These are phyloP conservation scores for Hyperoplus immaculatus DNA, from an alignment of 2,797 vertebrate genomes.

Conservation along the genomic window DNA sequence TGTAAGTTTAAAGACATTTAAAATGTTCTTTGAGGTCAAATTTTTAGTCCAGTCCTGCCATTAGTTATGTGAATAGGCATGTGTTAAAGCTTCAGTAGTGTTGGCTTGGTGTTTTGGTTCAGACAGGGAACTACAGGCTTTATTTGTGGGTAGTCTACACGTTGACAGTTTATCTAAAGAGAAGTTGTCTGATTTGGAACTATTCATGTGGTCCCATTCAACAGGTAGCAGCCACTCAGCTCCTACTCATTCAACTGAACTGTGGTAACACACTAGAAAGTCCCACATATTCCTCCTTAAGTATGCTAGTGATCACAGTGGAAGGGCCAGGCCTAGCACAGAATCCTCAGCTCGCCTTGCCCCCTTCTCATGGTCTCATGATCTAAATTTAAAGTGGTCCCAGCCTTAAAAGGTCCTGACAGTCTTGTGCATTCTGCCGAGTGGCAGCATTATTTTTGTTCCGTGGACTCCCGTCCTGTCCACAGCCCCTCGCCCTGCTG, in stretches of 20 bases:
- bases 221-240: neutral
- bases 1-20: neutral
- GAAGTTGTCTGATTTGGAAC: neutral
- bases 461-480: slow-evolving; percentile 87
- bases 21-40: neutral
- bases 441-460: slow-evolving; percentile 98
- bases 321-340: slow-evolving; percentile 21
- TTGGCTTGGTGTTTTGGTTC: neutral
- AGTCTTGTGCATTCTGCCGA: slow-evolving; percentile 93
- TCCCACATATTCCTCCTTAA: slow-evolving; percentile 5
- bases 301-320: neutral
- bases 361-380: slow-evolving; percentile 68
- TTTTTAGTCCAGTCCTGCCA: neutral
- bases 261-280: neutral
- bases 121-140: neutral
- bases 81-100: neutral
- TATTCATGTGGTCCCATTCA: neutral
- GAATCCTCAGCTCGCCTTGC: slow-evolving; percentile 47
- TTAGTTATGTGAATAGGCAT: neutral
- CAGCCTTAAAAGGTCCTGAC: slow-evolving; percentile 97
- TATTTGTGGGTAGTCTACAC: neutral
- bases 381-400: slow-evolving; percentile 95
- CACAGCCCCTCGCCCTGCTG: slow-evolving; percentile 85
- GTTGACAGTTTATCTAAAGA: neutral
- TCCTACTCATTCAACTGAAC: neutral